These are phyloP conservation scores for Microctenopoma stevenorrisi DNA, from an alignment of 2,797 vertebrate species.

Conservation along the genomic window DNA sequence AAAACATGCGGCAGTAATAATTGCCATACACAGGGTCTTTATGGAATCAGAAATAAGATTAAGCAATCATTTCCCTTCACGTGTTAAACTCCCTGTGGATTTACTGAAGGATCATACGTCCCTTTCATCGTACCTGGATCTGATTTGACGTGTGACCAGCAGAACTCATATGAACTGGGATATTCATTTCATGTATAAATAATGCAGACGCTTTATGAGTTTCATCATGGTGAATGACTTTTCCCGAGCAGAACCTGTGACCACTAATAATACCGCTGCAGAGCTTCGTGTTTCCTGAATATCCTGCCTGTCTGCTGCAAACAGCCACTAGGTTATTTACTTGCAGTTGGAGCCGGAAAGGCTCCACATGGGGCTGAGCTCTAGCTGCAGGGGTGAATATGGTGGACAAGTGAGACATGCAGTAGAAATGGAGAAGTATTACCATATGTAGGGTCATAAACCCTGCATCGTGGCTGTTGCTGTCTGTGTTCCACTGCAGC, in stretches of 20 bases:
- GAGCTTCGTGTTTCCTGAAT: constrained; percentile 69
- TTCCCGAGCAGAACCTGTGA: constrained; percentile 64
- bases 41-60: constrained; percentile 25
- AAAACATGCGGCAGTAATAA: constrained; percentile 29
- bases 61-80: constrained; percentile 11
- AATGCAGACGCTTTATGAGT: constrained; percentile 66
- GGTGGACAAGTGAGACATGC: constrained; percentile 18
- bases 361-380: constrained; percentile 26
- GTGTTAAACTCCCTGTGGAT: constrained; percentile 5
- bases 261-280: constrained; percentile 61
- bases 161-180: constrained; percentile 37
- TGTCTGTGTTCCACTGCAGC: not conserved
- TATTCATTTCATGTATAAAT: constrained; percentile 62
- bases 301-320: constrained; percentile 33
- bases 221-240: constrained; percentile 62
- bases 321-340: constrained; percentile 46
- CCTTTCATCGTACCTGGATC: no score
- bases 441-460: constrained; percentile 24
- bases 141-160: constrained; percentile 7
- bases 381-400: constrained; percentile 29
- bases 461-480: not conserved
- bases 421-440: constrained; percentile 17
- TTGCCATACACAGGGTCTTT: constrained; percentile 10
- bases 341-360: constrained; percentile 32
- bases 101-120: constrained; percentile 30